phyloP scores from a whole-genome alignment of 2,888 invertebrate genomes.

The Amphipyra tragopoginis region DNA sequence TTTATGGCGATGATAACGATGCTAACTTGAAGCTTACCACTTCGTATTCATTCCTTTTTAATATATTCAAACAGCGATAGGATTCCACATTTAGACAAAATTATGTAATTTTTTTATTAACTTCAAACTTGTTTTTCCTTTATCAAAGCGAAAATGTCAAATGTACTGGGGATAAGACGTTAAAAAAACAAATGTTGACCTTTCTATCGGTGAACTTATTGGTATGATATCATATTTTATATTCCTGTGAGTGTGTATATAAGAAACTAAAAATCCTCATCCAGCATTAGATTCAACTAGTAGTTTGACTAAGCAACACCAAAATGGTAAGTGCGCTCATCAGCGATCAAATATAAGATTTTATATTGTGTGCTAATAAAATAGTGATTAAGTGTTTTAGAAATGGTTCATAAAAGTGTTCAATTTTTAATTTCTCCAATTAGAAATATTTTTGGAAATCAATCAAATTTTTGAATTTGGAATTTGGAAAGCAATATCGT shows the following conservation, averaged over 20 bases:
- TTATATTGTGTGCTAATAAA: conserved; percentile 2
- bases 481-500: too few relatives aligned
- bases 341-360: conserved; percentile 1
- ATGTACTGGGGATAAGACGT: conserved; percentile 19
- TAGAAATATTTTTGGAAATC: neutral
- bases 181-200: conserved; percentile 64
- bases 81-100: neutral
- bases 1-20: neutral
- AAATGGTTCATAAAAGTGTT: conserved; percentile 6
- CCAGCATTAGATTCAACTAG: conserved; percentile 59
- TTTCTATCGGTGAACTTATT: conserved; percentile 46
- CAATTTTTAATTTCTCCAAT: neutral
- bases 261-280: conserved; percentile 52
- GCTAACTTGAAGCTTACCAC: neutral
- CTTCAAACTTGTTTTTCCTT: conserved; percentile 34
- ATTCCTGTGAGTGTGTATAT: conserved; percentile 61
- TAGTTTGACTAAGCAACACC: conserved; percentile 61
- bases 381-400: conserved; percentile 15
- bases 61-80: conserved; percentile 19
- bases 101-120: conserved; percentile 14
- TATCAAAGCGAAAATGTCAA: conserved; percentile 63
- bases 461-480: neutral
- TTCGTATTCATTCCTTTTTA: conserved; percentile 8
- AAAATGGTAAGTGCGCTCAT: conserved; percentile 66
- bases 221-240: conserved; percentile 53